Evolutionary conservation across 1,140 invertebrate species (phyloP).

Genomic region (Trigoniulus corallinus): DNA sequence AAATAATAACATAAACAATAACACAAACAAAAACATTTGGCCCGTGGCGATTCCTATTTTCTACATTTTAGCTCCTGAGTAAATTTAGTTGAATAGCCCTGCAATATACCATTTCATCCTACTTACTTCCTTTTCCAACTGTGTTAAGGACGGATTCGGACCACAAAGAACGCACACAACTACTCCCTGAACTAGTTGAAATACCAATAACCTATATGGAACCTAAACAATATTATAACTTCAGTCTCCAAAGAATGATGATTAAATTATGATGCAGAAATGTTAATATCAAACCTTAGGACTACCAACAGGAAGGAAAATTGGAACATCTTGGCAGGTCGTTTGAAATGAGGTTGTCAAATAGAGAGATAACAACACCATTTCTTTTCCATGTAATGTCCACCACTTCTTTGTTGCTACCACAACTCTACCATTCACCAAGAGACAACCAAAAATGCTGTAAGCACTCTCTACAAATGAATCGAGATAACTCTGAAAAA

Average conservation of each 20-base stretch:
- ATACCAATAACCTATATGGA: constrained; percentile 57
- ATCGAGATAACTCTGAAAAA: constrained; percentile 49
- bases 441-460: constrained; percentile 57
- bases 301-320: constrained; percentile 65
- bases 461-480: constrained; percentile 53
- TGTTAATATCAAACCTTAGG: constrained; percentile 42
- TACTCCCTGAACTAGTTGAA: constrained; percentile 50
- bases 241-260: no score
- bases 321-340: constrained; percentile 51
- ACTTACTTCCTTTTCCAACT: constrained; percentile 36
- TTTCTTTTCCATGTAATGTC: constrained; percentile 49
- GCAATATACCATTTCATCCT: no score
- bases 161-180: constrained; percentile 61
- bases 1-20: no score
- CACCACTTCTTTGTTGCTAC: constrained; percentile 64
- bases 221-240: constrained; percentile 46
- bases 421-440: constrained; percentile 52
- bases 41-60: no score
- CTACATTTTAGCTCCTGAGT: no score
- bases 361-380: constrained; percentile 48
- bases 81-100: no score
- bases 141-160: constrained; percentile 46
- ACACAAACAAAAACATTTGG: no score
- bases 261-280: no score
- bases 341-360: constrained; percentile 42